phyloP scores from a whole-genome alignment of 2,113 vertebrate species.

The Poecile atricapillus region DNA sequence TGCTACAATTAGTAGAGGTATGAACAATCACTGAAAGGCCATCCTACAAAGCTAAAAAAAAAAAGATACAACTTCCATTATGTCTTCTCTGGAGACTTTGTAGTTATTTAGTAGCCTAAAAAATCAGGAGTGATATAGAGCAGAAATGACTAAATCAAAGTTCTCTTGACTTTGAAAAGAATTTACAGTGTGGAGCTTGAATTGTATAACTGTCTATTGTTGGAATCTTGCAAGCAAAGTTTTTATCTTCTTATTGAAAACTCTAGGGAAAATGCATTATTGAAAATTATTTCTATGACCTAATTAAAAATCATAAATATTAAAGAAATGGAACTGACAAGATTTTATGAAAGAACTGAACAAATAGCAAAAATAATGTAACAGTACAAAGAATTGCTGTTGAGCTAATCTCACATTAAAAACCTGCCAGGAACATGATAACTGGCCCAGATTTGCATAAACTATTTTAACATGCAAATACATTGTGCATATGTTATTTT shows the following conservation, averaged over 20 bases:
- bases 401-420: background rate
- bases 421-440: background rate
- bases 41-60: background rate
- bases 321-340: background rate
- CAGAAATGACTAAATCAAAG: background rate
- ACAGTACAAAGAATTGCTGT: background rate
- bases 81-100: background rate
- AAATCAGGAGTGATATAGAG: background rate
- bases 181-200: background rate
- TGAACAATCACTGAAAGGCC: background rate
- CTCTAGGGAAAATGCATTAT: background rate
- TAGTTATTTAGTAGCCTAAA: background rate
- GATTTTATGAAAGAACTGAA: background rate
- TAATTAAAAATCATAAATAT: constrained; percentile 12
- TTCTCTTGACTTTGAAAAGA: background rate
- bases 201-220: background rate
- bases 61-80: background rate
- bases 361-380: background rate
- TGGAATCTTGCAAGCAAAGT: background rate
- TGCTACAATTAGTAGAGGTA: background rate
- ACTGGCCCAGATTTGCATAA: background rate
- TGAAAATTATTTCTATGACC: background rate
- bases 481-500: background rate
- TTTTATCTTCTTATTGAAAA: background rate
- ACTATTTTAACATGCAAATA: background rate